Base-by-base conservation (phyloP, 2,888 invertebrate species). In the Netelia melanura region DNA sequence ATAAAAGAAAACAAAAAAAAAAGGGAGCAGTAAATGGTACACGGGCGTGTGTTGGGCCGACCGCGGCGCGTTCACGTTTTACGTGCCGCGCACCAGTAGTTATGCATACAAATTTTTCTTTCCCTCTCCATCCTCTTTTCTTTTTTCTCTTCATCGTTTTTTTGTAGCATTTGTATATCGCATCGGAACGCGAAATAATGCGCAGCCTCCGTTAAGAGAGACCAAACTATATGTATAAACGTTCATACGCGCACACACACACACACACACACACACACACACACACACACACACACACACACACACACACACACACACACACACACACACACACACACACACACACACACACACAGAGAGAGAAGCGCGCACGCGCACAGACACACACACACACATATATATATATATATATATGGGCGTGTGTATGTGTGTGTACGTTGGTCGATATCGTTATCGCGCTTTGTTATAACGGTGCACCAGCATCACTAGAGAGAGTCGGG, bases 361-460 rank as follows among this genome's bases (percentile, higher is more conserved):
- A n/a, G n/a, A n/a, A n/a, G 17, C 17, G 17, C 17, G 1, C 21
- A 21, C 21, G 1, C 1, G 21, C 21, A 1, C 21, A 1, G 1
- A 21, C 21, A 1, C 21, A 1, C 21, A 1, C 21, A 1, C 1
- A 21, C 21, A 21, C 21, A 21, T 9, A 48, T 48, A 48, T 48
- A 48, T 48, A 48, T 48, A 48, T 48, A 48, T 48, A 48, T 48
- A 6, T 25, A 3, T 58, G 8, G 23, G 21, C 9, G 5, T 58
- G 21, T 8, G 23, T 58, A n/a, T 54, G 0, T 54, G 17, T n/a
- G 54, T 54, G 23, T 14, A 30, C 10, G 25, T 17, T 17, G 6
- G 54, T 48, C 61, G 67, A 79, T 80, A 71, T 83, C 83, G 79
- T 79, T 83, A 83, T 83, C 83, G 83, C 64, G 62, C 75, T 83